These are phyloP conservation scores for Caenorhabditis drosophilae DNA, from an alignment of 2,888 invertebrate species.

Conservation along the genomic window DNA sequence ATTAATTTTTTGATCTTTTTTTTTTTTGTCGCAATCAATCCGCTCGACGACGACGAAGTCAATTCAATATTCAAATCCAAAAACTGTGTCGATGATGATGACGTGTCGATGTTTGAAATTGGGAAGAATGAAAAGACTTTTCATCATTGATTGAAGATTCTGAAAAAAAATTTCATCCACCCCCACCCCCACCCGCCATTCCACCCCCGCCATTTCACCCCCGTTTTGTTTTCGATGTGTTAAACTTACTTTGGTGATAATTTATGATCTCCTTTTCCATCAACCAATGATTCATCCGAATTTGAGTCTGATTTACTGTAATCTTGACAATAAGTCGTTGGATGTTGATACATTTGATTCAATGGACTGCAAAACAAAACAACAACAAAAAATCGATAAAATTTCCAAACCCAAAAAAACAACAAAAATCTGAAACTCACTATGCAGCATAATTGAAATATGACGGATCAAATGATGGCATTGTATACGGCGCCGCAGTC, in stretches of 20 bases:
- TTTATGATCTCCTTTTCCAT: slow-evolving; percentile 7
- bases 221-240: too few species aligned
- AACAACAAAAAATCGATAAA: too few species aligned
- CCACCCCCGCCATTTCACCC: not conserved
- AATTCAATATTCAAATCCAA: not conserved
- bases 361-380: slow-evolving; percentile 1
- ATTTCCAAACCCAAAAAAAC: too few species aligned
- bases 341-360: slow-evolving; percentile 4
- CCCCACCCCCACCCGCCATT: not conserved
- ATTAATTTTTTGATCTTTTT: slow-evolving; percentile 3
- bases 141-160: not conserved
- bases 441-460: not conserved
- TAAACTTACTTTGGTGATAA: slow-evolving; percentile 27
- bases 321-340: not conserved
- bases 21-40: too few species aligned
- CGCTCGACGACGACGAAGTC: not conserved
- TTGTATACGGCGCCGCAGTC: not conserved
- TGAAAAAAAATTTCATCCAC: slow-evolving; percentile 5
- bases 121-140: not conserved
- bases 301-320: slow-evolving; percentile 7
- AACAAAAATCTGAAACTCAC: too few species aligned
- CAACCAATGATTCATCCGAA: slow-evolving; percentile 22
- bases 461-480: not conserved
- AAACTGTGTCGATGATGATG: not conserved
- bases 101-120: not conserved